Conservation (phyloP, 2,888 invertebrate species). For the Eupithecia centaureata region DNA sequence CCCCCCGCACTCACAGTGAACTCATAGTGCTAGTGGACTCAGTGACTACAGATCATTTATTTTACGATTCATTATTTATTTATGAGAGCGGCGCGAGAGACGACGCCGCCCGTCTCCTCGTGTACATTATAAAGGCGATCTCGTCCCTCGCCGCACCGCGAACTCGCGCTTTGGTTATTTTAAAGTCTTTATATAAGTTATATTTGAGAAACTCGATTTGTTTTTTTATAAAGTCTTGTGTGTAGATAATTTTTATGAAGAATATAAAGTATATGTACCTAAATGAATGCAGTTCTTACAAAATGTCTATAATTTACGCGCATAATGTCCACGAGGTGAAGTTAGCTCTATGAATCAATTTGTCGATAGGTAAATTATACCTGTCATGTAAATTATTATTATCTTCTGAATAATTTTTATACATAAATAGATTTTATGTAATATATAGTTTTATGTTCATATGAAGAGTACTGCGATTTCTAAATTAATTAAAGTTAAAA, state of each 20-base stretch:
- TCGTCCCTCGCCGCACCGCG: constrained; percentile 40
- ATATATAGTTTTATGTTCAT: constrained; percentile 44
- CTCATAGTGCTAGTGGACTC: constrained; percentile 38
- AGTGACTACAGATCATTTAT: constrained; percentile 36
- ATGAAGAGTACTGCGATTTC: constrained; percentile 46
- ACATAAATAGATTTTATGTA: constrained; percentile 51
- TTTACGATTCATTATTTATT: constrained; percentile 59
- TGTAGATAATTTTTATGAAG: constrained; percentile 83
- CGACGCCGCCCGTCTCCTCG: constrained; percentile 44
- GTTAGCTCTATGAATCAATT: constrained; percentile 34
- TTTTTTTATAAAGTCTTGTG: constrained; percentile 80
- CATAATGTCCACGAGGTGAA: constrained; percentile 23
- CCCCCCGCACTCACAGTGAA: constrained; percentile 35
- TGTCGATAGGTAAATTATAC: constrained; percentile 32
- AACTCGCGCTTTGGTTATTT: constrained; percentile 49
- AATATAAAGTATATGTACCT: constrained; percentile 82
- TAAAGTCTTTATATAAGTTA: constrained; percentile 67
- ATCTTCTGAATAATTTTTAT: constrained; percentile 60
- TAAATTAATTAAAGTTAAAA: constrained; percentile 67
- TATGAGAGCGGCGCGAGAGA: constrained; percentile 40
- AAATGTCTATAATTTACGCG: constrained; percentile 40
- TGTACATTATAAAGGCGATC: constrained; percentile 47
- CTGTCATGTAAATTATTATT: constrained; percentile 59
- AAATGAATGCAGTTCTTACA: constrained; percentile 69
- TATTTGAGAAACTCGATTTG: constrained; percentile 76